Base-by-base conservation (phyloP, 2,113 vertebrate species). In the Myanophis thanlyinensis region DNA sequence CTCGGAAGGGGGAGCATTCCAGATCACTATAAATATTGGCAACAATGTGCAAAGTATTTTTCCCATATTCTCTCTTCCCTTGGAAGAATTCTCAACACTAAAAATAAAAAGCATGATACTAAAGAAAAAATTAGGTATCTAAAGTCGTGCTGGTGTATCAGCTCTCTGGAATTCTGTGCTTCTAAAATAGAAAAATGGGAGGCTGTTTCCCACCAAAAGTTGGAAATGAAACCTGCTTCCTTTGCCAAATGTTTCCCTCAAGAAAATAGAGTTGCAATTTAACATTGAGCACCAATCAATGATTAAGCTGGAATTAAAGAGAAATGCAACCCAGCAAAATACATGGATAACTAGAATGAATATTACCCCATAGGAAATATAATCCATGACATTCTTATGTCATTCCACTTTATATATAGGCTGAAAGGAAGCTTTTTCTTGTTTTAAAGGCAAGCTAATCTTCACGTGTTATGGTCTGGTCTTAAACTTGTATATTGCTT, bases 371-470 rank as follows among this genome's bases (percentile, higher is more conserved):
- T 23, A 85, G 53, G 46, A 89, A 80, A 62, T 56, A 85, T 40
- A 52, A 47, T 51, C 86, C 90, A 62, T 62, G 53, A 85, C 47
- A 85, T 56, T 52, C 7, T 4, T 1, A 15, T 15, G 80, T 35
- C n/a, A 0, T 0, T 23, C 8, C 2, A 90, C 18, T 73, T 84
- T 89, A 59, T 89, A 89, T 62, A 20, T 3, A 56, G 62, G 2
- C 0, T 3, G 53, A 9, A 85, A n/a, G 6, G 52, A 51, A 27
- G 22, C 11, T 35, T 10, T 2, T 8, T 80, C 49, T 88, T 40
- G 44, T 87, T 93, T 93, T 54, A 44, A n/a, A 86, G n/a, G 18
- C 22, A 49, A 85, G 3, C 10, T 51, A 56, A 7, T 10, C 48
- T 92, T 44, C 27, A 47, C 0, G 46, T 84, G 48, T 53, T 53